Base-by-base conservation (phyloP, 2,113 vertebrate species). In the Hippocampus mohnikei region DNA sequence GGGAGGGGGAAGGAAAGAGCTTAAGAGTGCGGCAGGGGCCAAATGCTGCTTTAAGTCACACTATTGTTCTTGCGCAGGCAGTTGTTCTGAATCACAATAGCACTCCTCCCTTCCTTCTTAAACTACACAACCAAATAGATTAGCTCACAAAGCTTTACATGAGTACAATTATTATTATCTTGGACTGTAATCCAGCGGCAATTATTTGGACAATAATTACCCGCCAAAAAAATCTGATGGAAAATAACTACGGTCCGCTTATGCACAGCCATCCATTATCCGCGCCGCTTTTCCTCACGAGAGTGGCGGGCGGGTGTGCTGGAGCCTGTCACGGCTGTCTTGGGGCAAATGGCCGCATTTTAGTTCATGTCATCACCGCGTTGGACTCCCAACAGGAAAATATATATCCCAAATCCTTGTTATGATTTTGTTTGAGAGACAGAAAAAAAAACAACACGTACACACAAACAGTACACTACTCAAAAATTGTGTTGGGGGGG, bases 1-100 rank as follows among this genome's bases (percentile, higher is more conserved):
- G n/a, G 63, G 13, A 53, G 8, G 46, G 7, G 56, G 37, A 63
- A 60, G 90, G 87, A 88, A 86, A 75, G 62, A 76, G 33, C 33
- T 37, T 5, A 76, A 67, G 53, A 10, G 69, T 40, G 77, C 27
- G 67, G 74, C 23, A 63, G 58, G 75, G 69, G 77, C 50, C 50
- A 64, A 74, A 53, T 62, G 69, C 41, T 52, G 70, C 67, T 72
- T 69, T 68, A 50, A 67, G 78, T 80, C 80, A 75, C 76, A 80
- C 83, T 74, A 90, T 88, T 88, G 85, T 89, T 88, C 69, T 80
- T 48, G 5, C 18, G 2, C 33, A 15, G 25, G 2, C 33, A 15
- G 25, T 87, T 88, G 84, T 89, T 88, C 69, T 79, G 42, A 56
- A 41, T 53, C 44, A 33, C 66, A 50, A n/a, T 53, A 33, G 27